phyloP scores from a whole-genome alignment of 2,888 invertebrate species.

The Acanthococcus lagerstroemiae region DNA sequence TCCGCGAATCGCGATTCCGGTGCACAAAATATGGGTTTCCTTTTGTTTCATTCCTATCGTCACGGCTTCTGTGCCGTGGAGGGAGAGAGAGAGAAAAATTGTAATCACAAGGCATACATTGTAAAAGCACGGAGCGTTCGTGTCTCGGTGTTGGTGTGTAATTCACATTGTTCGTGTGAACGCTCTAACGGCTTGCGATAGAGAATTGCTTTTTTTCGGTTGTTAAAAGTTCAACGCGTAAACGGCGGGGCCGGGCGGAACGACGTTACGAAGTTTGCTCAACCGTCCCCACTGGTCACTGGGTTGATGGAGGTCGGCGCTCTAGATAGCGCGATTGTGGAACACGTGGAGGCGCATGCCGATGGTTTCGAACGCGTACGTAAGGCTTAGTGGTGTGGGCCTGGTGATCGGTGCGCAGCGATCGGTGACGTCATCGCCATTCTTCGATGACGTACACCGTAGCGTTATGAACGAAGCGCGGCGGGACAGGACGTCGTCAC shows the following conservation, averaged over 20 bases:
- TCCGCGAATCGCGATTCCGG: too few relatives aligned
- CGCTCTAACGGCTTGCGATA: conserved; percentile 9
- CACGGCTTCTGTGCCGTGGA: too few relatives aligned
- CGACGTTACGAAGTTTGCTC: conserved; percentile 28
- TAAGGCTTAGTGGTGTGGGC: conserved; percentile 19
- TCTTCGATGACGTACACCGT: too few relatives aligned
- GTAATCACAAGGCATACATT: too few relatives aligned
- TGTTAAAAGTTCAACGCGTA: conserved; percentile 11
- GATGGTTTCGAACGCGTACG: conserved; percentile 37
- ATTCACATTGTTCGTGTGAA: conserved; percentile 19
- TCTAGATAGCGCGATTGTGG: conserved; percentile 34
- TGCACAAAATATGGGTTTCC: too few relatives aligned
- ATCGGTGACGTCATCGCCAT: conserved; percentile 33
- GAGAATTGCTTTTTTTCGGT: conserved; percentile 21
- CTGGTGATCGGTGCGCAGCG: background rate
- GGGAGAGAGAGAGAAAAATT: too few relatives aligned
- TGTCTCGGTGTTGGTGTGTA: too few relatives aligned
- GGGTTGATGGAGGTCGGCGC: conserved; percentile 32
- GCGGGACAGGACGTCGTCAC: conserved; percentile 22
- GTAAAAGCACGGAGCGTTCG: too few relatives aligned
- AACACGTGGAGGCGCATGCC: conserved; percentile 40
- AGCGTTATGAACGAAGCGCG: too few relatives aligned
- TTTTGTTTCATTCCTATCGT: too few relatives aligned
- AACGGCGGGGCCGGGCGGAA: background rate
- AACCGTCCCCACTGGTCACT: conserved; percentile 32